Percentiles rank a stretch among this genome's conserved stretches.
These are phyloP conservation scores for Drosophila infuscata DNA, from an alignment of 2,888 invertebrate genomes.

Conservation along the genomic window DNA sequence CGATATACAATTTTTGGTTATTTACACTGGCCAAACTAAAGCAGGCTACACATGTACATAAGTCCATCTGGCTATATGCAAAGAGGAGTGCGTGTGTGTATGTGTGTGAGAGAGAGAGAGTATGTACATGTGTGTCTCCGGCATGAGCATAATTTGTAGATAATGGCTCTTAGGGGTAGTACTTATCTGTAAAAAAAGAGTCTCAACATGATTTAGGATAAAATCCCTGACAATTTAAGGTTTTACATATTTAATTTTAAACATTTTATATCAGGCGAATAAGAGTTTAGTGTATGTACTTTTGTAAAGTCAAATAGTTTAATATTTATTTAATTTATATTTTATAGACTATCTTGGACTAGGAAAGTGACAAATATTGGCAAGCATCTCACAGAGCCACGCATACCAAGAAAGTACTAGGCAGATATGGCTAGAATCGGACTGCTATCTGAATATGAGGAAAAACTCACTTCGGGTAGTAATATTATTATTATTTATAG, in stretches of 20 bases:
- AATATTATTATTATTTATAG: neutral
- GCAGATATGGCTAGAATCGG: neutral
- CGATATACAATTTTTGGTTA: conserved; percentile 73
- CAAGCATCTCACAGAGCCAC: neutral
- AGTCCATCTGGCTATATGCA: conserved; percentile 50
- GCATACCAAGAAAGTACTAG: neutral
- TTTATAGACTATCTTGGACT: neutral
- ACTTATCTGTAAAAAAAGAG: neutral
- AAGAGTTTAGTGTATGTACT: neutral
- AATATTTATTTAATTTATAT: neutral
- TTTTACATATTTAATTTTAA: no score
- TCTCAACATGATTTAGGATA: neutral
- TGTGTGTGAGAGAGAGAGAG: neutral
- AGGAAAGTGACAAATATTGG: neutral
- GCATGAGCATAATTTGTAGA: conserved; percentile 14
- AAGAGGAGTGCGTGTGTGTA: neutral
- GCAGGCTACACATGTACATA: conserved; percentile 40
- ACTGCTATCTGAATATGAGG: neutral
- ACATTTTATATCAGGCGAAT: accelerated
- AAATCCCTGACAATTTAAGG: neutral
- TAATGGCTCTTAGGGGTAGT: neutral
- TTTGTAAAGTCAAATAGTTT: neutral
- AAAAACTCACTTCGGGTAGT: neutral
- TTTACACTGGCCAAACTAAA: conserved; percentile 58
- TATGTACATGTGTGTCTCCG: neutral